These are phyloP conservation scores for Hofmannophila pseudospretella DNA, from an alignment of 2,888 invertebrate species.

Conservation along the genomic window DNA sequence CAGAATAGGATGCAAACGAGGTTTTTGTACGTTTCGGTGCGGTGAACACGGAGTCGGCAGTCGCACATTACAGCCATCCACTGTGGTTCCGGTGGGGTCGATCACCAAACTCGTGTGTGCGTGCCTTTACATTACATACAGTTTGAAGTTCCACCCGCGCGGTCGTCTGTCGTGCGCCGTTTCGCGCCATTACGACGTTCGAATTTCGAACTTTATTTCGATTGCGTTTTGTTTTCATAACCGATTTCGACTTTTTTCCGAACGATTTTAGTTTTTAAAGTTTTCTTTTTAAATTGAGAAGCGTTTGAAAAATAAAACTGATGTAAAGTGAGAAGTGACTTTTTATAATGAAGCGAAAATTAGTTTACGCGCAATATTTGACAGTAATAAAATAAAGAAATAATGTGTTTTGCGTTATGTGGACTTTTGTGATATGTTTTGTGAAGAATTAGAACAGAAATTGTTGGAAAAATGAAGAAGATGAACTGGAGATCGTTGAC, in stretches of 20 bases:
- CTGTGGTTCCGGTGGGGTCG: slow-evolving; percentile 78
- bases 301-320: slow-evolving; percentile 7
- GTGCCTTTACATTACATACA: slow-evolving; percentile 53
- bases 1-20: slow-evolving; percentile 28
- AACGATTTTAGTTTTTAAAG: slow-evolving; percentile 10
- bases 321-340: slow-evolving; percentile 16
- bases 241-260: slow-evolving; percentile 8
- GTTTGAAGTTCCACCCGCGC: slow-evolving; percentile 45
- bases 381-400: slow-evolving; percentile 20
- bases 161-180: slow-evolving; percentile 32
- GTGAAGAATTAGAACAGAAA: slow-evolving; percentile 29
- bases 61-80: slow-evolving; percentile 70
- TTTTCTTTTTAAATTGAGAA: slow-evolving; percentile 11
- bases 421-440: slow-evolving; percentile 30
- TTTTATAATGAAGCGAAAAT: slow-evolving; percentile 22
- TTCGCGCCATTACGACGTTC: slow-evolving; percentile 50
- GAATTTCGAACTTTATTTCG: slow-evolving; percentile 21
- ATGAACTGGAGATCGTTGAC: slow-evolving; percentile 44
- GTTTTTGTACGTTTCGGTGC: slow-evolving; percentile 64
- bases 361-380: slow-evolving; percentile 24
- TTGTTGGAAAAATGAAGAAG: slow-evolving; percentile 46
- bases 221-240: slow-evolving; percentile 3
- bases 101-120: slow-evolving; percentile 62
- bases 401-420: slow-evolving; percentile 14
- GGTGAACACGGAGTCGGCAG: slow-evolving; percentile 61